Evolutionary conservation across 23 tunicate species (phyloP), one percentile per base, ranked within the genome.

Genomic region (Trididemnum miniatum): DNA sequence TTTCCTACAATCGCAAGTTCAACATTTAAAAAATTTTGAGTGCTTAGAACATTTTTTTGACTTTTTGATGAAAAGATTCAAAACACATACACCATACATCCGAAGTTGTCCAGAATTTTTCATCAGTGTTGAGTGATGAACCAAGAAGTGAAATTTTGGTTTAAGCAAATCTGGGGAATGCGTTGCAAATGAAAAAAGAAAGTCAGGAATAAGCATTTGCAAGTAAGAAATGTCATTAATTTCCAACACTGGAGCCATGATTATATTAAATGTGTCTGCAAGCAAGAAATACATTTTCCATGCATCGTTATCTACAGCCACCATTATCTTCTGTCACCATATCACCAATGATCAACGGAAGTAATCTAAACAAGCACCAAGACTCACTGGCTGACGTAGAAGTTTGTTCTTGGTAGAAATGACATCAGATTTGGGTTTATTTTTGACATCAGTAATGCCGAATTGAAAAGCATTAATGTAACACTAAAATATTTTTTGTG

Each of bases 61-160:
- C n/a, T n/a, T n/a, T n/a, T 63, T 65, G 26, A 38, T 65, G 85
- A 38, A 81, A 81, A 20, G 85, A 81, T 66, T 81, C 85, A 65
- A 81, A 81, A 27, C 69, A 22, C 82, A 54, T 54, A 24, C 82
- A 51, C 82, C 67, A 74, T 3, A 74, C 37, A 32, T 74, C 7
- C 80, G 67, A 54, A 78, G 69, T 51, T 67, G 69, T 27, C 82
- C 82, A 78, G 20, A 78, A 36, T 28, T 27, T 54, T 51, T 5
- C 3, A 78, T 78, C 29, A 51, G 20, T 7, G 36, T 78, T 2
- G 82, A 35, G 36, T 78, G 54, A 38, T 78, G 69, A 26, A 51
- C 36, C 9, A 78, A 25, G 67, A 22, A 78, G 69, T 78, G 82
- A 52, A 78, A 78, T 51, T 78, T 78, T 2, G 82, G 82, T 4